Evolutionary conservation across 1,140 invertebrate genomes (phyloP), one percentile per base, ranked within the genome.

Genomic region (Cotesia typhae): DNA sequence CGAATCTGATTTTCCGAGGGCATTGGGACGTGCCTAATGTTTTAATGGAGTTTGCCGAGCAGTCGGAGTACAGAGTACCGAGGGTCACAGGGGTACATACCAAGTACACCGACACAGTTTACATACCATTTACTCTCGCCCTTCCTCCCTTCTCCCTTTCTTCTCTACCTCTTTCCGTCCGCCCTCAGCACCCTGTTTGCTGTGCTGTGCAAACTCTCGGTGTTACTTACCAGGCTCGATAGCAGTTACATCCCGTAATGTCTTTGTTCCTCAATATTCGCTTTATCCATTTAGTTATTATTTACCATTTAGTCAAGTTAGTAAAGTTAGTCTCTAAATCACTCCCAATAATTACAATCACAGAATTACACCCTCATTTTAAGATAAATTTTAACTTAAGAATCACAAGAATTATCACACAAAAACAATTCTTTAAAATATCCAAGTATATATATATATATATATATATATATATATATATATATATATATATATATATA

Each of bases 21-120:
- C 85, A 87, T 87, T 84, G 85, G 80, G 79, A 86, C 84, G 85
- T 87, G 83, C 81, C 83, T 87, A 87, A 87, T 87, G 84, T 85
- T 87, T 87, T 87, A 87, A 87, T 87, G 86, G 86, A 87, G 86
- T 87, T 87, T 87, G 85, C 81, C 78, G 82, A 87, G 81, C 76
- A 76, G 70, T 70, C 69, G 36, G 57, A 64, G 71, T 73, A 76
- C 73, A 72, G 70, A 74, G 73, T 74, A 65, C 74, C 72, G 78
- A 76, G 76, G 74, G 65, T n/a, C 17, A 63, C 73, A 82, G 81
- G 83, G 83, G 81, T 82, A 80, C 79, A 79, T 77, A 76, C 37
- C 65, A 57, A 65, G 71, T 65, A 41, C 71, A 65, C 79, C 77
- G 78, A 79, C 77, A 85, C 82, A 82, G 85, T 87, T 87, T 87